Percentiles rank a stretch among this genome's conserved stretches.
Evolutionary conservation across 2,797 vertebrate species (phyloP).

Genomic region (Pangasius macronema): DNA sequence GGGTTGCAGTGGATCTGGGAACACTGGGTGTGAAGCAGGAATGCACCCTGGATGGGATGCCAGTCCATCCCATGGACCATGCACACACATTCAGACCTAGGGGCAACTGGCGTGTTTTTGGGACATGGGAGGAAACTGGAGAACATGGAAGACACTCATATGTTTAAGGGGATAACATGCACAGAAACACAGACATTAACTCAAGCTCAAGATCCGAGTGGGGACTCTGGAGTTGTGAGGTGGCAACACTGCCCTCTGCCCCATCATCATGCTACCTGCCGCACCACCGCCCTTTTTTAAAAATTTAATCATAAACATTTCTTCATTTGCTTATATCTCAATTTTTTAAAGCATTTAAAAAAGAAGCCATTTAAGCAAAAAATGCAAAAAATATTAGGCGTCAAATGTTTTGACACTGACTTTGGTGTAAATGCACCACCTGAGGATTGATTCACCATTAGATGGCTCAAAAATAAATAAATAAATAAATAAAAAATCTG

Average conservation of each 20-base stretch:
- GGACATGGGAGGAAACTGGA: not conserved
- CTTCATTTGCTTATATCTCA: not conserved
- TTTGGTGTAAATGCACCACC: not conserved
- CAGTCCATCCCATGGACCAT: too few species aligned
- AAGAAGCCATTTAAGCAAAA: not conserved
- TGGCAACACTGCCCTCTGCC: not conserved
- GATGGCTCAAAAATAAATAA: not conserved
- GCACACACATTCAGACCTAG: not conserved
- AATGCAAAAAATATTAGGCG: too few species aligned
- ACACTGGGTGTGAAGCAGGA: not conserved
- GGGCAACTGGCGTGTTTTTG: not conserved
- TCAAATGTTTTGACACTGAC: not conserved
- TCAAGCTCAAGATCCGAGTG: not conserved
- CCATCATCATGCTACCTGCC: not conserved
- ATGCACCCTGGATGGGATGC: not conserved
- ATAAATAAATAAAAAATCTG: not conserved
- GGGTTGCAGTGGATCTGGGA: not conserved
- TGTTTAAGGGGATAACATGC: not conserved
- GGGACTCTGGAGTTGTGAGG: not conserved
- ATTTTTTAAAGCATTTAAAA: not conserved
- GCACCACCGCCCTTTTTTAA: not conserved
- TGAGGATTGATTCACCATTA: not conserved
- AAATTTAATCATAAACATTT: not conserved
- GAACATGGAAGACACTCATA: not conserved
- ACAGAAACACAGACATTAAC: not conserved